phyloP scores from a whole-genome alignment of 2,888 invertebrate genomes.

The Dynastes grantii region DNA sequence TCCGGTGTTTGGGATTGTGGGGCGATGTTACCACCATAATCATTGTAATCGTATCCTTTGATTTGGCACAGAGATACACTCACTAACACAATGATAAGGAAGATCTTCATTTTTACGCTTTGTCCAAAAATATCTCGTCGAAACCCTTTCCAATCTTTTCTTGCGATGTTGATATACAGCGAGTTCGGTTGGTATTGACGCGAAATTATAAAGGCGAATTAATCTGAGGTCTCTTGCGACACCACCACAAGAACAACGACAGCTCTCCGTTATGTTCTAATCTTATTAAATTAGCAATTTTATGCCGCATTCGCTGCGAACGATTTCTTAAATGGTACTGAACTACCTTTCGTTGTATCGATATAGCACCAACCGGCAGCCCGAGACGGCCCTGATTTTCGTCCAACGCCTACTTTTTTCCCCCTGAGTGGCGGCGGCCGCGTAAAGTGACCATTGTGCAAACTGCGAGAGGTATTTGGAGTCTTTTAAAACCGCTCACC shows the following conservation, averaged over 20 bases:
- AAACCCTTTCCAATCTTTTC: background rate
- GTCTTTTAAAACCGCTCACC: slow-evolving; percentile 41
- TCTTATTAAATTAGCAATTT: slow-evolving; percentile 28
- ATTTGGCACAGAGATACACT: background rate
- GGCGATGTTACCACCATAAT: background rate
- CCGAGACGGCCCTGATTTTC: slow-evolving; percentile 8
- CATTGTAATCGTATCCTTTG: slow-evolving; percentile 36
- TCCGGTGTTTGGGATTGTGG: background rate
- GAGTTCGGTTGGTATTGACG: too few species aligned
- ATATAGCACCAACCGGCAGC: background rate
- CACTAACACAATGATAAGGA: slow-evolving; percentile 13
- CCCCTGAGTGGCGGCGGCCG: background rate
- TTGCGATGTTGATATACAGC: background rate
- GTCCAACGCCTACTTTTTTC: slow-evolving; percentile 19
- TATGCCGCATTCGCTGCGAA: slow-evolving; percentile 30
- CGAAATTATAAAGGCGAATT: background rate
- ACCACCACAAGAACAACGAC: background rate
- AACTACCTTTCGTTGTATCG: background rate
- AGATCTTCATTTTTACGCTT: background rate
- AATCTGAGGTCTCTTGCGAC: background rate
- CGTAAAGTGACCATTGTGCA: slow-evolving; percentile 24
- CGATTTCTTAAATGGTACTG: slow-evolving; percentile 16
- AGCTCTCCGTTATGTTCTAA: background rate
- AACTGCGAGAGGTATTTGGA: slow-evolving; percentile 4
- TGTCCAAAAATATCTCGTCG: background rate